Percentiles rank a stretch among this genome's conserved stretches.
Evolutionary conservation across 2,113 vertebrate species (phyloP).

Genomic region (Salvator merianae): DNA sequence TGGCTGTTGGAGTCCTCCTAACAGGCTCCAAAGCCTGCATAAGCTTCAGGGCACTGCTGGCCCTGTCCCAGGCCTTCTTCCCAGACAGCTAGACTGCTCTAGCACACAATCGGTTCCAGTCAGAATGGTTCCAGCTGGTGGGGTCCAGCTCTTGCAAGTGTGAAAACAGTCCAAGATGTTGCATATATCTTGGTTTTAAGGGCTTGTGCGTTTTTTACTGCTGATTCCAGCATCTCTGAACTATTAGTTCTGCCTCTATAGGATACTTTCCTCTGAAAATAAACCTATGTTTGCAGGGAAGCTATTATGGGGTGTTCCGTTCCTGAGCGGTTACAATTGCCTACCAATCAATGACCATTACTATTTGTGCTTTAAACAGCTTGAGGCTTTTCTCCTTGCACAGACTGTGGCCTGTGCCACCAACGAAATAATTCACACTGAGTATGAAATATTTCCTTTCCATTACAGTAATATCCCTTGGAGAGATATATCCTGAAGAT

Average conservation of each 20-base stretch:
- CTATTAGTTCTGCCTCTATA: background rate
- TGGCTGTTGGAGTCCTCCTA: too few relatives aligned
- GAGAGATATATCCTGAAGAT: slow-evolving; percentile 5
- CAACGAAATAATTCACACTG: slow-evolving; percentile 34
- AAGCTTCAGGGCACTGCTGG: too few relatives aligned
- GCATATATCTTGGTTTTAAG: background rate
- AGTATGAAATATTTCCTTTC: slow-evolving; percentile 22
- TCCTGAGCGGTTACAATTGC: slow-evolving; percentile 14
- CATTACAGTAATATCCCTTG: slow-evolving; percentile 22
- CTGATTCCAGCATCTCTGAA: background rate
- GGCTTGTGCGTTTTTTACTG: background rate
- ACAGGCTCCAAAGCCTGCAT: too few relatives aligned
- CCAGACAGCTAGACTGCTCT: too few relatives aligned
- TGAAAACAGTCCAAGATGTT: background rate
- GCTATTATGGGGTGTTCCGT: background rate
- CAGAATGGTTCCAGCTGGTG: too few relatives aligned
- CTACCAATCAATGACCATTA: background rate
- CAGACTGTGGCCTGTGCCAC: slow-evolving; percentile 19
- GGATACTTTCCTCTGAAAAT: background rate
- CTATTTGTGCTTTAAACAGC: slow-evolving; percentile 34
- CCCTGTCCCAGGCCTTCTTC: too few relatives aligned
- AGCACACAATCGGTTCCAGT: too few relatives aligned
- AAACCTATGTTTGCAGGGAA: slow-evolving; percentile 20
- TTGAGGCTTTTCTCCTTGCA: background rate
- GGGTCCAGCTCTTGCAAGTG: too few relatives aligned